Conservation (phyloP, 2,888 invertebrate genomes). For the Platerodrilus igneus region DNA sequence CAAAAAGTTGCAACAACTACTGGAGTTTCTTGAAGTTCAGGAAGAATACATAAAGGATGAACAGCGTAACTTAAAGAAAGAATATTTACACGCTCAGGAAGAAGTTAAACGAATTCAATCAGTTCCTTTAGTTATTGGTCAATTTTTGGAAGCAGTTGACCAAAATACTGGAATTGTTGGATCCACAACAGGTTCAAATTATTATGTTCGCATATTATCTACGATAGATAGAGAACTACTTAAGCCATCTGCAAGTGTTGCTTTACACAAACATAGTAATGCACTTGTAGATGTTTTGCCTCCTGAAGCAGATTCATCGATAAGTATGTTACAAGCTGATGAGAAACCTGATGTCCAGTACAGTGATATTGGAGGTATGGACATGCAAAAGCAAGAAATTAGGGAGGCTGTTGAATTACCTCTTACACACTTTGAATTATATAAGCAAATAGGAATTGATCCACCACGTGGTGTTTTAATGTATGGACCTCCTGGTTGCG, state of each 20-base stretch:
- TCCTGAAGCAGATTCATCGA: slow-evolving; percentile 98
- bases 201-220: slow-evolving; percentile 96
- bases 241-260: slow-evolving; percentile 97
- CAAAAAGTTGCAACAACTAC: slow-evolving; percentile 93
- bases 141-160: slow-evolving; percentile 98
- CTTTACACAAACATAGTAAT: slow-evolving; percentile 98
- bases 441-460: slow-evolving; percentile 98
- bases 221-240: slow-evolving; percentile 96
- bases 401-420: slow-evolving; percentile 98
- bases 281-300: slow-evolving; percentile 99
- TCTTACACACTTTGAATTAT: slow-evolving; percentile 95
- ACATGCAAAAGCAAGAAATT: slow-evolving; percentile 99
- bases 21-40: slow-evolving; percentile 97
- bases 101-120: slow-evolving; percentile 98
- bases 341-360: slow-evolving; percentile 98
- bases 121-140: slow-evolving; percentile 97
- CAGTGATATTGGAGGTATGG: slow-evolving; percentile 98
- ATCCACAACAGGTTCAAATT: slow-evolving; percentile 98
- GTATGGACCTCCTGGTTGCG: slow-evolving; percentile 99
- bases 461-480: slow-evolving; percentile 97
- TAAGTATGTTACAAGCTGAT: slow-evolving; percentile 96
- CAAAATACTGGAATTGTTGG: slow-evolving; percentile 99
- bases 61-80: slow-evolving; percentile 96
- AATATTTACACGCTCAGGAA: slow-evolving; percentile 96
- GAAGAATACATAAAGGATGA: slow-evolving; percentile 99